These are phyloP conservation scores for Achroia grisella DNA, from an alignment of 1,140 invertebrate species.

Conservation along the genomic window DNA sequence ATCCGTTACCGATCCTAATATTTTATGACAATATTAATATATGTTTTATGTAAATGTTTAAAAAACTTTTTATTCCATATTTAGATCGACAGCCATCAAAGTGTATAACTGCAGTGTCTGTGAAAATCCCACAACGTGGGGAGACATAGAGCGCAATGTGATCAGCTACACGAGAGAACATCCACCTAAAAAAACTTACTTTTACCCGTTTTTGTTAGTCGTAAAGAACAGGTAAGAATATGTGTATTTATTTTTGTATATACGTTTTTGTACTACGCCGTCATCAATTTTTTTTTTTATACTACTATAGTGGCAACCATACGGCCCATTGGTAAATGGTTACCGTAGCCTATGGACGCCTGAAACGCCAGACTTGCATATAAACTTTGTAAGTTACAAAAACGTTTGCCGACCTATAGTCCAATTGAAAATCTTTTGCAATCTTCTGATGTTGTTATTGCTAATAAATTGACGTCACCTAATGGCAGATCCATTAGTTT, in stretches of 20 bases:
- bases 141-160: slow-evolving; percentile 2
- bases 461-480: too few relatives aligned
- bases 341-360: neutral
- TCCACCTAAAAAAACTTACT: neutral
- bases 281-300: too few relatives aligned
- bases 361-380: neutral
- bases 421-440: too few relatives aligned
- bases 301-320: neutral
- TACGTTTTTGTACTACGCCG: neutral
- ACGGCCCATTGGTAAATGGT: neutral
- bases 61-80: neutral
- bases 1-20: neutral
- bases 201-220: slow-evolving; percentile 3
- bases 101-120: slow-evolving; percentile 24
- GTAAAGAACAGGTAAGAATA: slow-evolving; percentile 9
- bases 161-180: neutral
- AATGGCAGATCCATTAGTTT: too few relatives aligned
- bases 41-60: neutral
- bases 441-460: too few relatives aligned
- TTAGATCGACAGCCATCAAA: slow-evolving; percentile 9
- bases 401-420: too few relatives aligned
- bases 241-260: neutral
- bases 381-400: too few relatives aligned
- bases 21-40: neutral
- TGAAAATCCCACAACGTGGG: slow-evolving; percentile 20